A percentile compares a stretch with the other conserved stretches of the same genome.
phyloP scores from a whole-genome alignment of 2,797 vertebrate genomes.

The Thunnus albacares region DNA sequence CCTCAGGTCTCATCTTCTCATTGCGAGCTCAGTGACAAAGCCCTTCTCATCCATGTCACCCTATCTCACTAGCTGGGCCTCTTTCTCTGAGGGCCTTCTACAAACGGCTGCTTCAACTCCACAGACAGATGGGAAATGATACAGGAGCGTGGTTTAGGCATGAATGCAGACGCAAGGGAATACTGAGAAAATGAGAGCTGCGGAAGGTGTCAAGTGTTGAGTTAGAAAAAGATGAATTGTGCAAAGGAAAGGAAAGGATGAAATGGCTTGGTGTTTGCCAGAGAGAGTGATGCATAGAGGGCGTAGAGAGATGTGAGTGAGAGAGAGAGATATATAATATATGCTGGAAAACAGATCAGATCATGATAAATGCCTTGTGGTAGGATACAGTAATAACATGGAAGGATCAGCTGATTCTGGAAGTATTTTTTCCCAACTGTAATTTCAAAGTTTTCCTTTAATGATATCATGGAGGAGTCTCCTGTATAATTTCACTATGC shows the following conservation, averaged over 20 bases:
- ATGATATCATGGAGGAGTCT: not conserved
- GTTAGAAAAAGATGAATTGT: not conserved
- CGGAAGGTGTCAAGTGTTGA: constrained; percentile 10
- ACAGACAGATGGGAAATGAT: constrained; percentile 47
- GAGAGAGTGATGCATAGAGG: constrained; percentile 3
- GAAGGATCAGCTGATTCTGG: not conserved
- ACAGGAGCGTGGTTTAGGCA: constrained; percentile 10
- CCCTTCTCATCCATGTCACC: constrained; percentile 58
- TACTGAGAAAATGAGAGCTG: constrained; percentile 32
- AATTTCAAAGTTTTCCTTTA: not conserved
- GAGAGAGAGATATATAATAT: not conserved
- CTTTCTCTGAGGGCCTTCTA: constrained; percentile 40
- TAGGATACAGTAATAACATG: not conserved
- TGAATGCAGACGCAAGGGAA: constrained; percentile 36
- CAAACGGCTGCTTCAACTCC: constrained; percentile 42
- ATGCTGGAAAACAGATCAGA: not conserved
- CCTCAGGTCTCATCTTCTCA: constrained; percentile 48
- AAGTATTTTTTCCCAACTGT: too few relatives aligned
- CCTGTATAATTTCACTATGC: too few relatives aligned
- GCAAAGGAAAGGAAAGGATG: not conserved
- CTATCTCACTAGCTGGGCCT: constrained; percentile 49
- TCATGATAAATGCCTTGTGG: not conserved
- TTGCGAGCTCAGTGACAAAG: constrained; percentile 42
- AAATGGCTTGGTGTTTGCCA: constrained; percentile 6
- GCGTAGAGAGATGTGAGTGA: not conserved